Percentiles rank a stretch among this genome's conserved stretches.
These are phyloP conservation scores for Agrotis ipsilon DNA, from an alignment of 2,888 invertebrate genomes.

Conservation along the genomic window DNA sequence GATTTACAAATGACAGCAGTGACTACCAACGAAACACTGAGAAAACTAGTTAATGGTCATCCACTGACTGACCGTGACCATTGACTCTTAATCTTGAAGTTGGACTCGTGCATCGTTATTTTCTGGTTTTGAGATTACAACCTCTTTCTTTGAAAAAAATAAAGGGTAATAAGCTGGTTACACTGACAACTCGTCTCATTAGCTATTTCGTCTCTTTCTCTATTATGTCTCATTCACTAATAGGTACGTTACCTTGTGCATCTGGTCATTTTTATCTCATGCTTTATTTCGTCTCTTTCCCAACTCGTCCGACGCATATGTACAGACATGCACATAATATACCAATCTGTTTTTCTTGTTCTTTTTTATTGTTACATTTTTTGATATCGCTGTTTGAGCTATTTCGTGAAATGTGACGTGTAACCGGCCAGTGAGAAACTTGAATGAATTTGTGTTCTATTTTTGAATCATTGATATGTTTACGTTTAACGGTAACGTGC, in stretches of 20 bases:
- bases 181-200: too few relatives aligned
- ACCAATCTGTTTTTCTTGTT: too few relatives aligned
- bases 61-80: background rate
- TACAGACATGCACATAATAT: too few relatives aligned
- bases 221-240: too few relatives aligned
- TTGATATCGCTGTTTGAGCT: too few relatives aligned
- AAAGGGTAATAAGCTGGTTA: background rate
- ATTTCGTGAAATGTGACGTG: too few relatives aligned
- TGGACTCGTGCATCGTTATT: background rate
- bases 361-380: too few relatives aligned
- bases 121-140: background rate
- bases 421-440: slow-evolving; percentile 23
- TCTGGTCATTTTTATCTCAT: too few relatives aligned
- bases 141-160: slow-evolving; percentile 5
- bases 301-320: too few relatives aligned
- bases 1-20: background rate
- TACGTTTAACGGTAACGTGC: slow-evolving; percentile 34
- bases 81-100: background rate
- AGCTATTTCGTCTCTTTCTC: too few relatives aligned
- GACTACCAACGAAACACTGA: background rate
- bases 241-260: too few relatives aligned
- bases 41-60: background rate
- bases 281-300: too few relatives aligned
- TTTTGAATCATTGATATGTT: slow-evolving; percentile 32
- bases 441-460: slow-evolving; percentile 30